Conservation (phyloP, 2,888 invertebrate species). For the Cerceris rybyensis region DNA sequence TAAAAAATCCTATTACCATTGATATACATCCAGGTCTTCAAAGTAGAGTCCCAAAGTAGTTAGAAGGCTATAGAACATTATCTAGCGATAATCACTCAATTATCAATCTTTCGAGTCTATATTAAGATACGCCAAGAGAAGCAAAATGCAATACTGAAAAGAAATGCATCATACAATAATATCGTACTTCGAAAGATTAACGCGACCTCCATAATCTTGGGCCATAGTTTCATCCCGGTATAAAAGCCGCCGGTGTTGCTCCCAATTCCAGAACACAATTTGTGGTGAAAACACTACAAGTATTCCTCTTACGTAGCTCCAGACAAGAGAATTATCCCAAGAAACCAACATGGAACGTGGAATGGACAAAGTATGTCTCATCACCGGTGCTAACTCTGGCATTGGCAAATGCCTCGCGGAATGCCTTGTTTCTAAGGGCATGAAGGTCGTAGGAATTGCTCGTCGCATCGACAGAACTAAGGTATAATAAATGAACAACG, state of each 20-base stretch:
- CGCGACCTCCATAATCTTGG: constrained; percentile 58
- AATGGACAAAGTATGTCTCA: constrained; percentile 81
- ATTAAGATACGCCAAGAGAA: not conserved
- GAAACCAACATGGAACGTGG: constrained; percentile 77
- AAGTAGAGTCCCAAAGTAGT: too few relatives aligned
- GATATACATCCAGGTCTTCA: too few relatives aligned
- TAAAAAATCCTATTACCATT: too few relatives aligned
- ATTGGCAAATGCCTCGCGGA: constrained; percentile 80
- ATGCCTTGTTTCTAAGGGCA: constrained; percentile 79
- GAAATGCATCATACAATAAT: constrained; percentile 31
- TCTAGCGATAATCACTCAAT: too few relatives aligned
- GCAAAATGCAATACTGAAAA: constrained; percentile 18
- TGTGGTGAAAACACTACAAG: constrained; percentile 8
- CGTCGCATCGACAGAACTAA: constrained; percentile 77
- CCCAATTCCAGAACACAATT: constrained; percentile 35
- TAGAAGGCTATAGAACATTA: too few relatives aligned
- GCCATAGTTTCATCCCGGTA: constrained; percentile 49
- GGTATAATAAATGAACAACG: constrained; percentile 37
- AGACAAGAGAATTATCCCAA: not conserved
- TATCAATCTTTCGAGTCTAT: not conserved
- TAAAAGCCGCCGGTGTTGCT: constrained; percentile 42
- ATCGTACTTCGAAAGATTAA: constrained; percentile 46
- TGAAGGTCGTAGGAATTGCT: constrained; percentile 81
- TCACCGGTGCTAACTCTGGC: constrained; percentile 82
- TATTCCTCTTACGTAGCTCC: not conserved